Conservation (phyloP, 2,113 vertebrate species). For the Zosterops japonicus region DNA sequence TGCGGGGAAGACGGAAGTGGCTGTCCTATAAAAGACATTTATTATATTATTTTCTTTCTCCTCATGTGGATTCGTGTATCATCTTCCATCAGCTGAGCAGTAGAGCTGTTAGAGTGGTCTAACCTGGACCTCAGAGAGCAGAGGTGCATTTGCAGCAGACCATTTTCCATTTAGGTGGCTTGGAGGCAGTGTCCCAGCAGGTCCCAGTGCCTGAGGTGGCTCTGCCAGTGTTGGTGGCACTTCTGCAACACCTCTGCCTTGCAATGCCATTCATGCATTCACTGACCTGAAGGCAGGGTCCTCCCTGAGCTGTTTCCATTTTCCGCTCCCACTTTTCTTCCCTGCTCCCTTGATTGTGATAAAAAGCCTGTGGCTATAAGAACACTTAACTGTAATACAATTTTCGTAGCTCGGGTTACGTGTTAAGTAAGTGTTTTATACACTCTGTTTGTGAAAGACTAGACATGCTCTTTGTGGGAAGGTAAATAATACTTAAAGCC, state of each 20-base stretch:
- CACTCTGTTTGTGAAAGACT: conserved; percentile 36
- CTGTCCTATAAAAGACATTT: background rate
- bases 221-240: background rate
- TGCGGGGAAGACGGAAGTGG: background rate
- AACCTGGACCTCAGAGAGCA: background rate
- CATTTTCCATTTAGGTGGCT: background rate
- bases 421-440: conserved; percentile 45
- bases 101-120: background rate
- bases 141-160: background rate
- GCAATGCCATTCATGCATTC: background rate
- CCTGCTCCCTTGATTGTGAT: conserved; percentile 22
- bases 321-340: background rate
- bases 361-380: conserved; percentile 52
- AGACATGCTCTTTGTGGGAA: conserved; percentile 55
- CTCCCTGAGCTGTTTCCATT: background rate
- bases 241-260: background rate
- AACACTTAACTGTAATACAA: conserved; percentile 42
- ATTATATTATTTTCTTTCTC: background rate
- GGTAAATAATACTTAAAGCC: conserved; percentile 57
- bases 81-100: background rate
- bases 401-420: conserved; percentile 66
- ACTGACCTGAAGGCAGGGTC: background rate
- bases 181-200: background rate
- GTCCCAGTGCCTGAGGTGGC: background rate
- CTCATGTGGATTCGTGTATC: background rate